phyloP scores from a whole-genome alignment of 2,888 invertebrate species.

The Conops quadrifasciatus region DNA sequence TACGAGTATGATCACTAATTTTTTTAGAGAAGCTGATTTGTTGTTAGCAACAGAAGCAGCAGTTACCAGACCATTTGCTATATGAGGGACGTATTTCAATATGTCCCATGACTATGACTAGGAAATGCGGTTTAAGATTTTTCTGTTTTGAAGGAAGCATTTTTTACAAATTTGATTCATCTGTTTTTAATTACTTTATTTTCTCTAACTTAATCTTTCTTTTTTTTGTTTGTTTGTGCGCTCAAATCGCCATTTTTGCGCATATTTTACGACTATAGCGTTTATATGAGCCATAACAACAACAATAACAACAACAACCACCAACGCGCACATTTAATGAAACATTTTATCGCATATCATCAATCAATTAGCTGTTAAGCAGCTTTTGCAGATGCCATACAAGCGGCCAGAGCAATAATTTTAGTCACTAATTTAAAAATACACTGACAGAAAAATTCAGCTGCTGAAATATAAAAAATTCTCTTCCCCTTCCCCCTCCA shows the following conservation, averaged over 20 bases:
- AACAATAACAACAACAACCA: conserved; percentile 8
- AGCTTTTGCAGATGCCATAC: not conserved
- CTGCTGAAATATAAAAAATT: not conserved
- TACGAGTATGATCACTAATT: too few species aligned
- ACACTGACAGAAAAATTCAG: not conserved
- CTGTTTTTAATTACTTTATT: conserved; percentile 27
- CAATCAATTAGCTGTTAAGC: conserved; percentile 60
- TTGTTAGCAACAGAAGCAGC: too few species aligned
- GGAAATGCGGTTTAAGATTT: too few species aligned
- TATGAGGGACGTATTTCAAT: too few species aligned
- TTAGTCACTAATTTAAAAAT: conserved; percentile 1
- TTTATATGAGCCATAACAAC: conserved; percentile 30
- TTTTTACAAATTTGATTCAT: conserved; percentile 6
- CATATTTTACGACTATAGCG: conserved; percentile 13
- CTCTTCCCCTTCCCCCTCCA: too few species aligned
- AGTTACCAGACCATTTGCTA: too few species aligned
- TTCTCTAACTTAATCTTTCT: conserved; percentile 12
- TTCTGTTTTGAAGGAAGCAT: too few species aligned
- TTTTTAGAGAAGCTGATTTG: too few species aligned
- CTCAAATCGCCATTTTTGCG: not conserved
- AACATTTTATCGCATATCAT: conserved; percentile 63
- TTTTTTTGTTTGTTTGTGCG: not conserved
- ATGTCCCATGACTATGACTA: too few species aligned
- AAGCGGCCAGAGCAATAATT: not conserved
- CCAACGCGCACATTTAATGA: conserved; percentile 48